Evolutionary conservation across 2,888 invertebrate genomes (phyloP), one percentile per base, ranked within the genome.

Genomic region (Lasioglossum pauxillum): DNA sequence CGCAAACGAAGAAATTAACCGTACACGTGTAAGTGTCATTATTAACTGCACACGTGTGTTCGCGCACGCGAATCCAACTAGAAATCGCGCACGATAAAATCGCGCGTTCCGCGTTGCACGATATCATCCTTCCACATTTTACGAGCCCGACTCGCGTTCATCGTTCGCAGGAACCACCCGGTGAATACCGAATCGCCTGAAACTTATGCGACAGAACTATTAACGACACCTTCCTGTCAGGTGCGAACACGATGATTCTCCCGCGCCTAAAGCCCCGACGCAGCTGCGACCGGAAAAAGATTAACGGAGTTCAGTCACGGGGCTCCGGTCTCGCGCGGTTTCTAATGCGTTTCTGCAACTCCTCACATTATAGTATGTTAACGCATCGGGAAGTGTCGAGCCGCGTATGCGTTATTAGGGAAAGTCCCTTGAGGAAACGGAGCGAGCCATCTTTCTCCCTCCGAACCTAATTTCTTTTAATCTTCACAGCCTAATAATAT

Each of bases 261-360:
- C n/a, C 60, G 57, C 60, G 53, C 10, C 53, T 46, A 83, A 23
- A 19, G 49, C 49, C 82, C 81, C 46, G 79, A 72, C 72, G 83
- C 81, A 84, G 90, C 64, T 79, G 31, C 38, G 67, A 80, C 90
- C 89, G 90, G 86, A 89, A 89, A 84, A 74, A 84, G 74, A 90
- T 90, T 88, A 82, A 87, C 82, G 64, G 77, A 88, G 87, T 90
- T 90, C 82, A 88, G 90, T 90, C 89, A 90, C 89, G 89, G 77
- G 80, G 57, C 44, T 71, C 38, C 78, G 71, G 31, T 80, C 53
- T 71, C 19, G 46, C 35, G 53, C 73, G 69, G 74, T 87, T 86
- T 86, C 82, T 78, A 88, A 83, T 74, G 69, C 81, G 44, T 27
- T 14, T 73, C 38, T 53, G 49, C 49, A 64, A n/a, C 64, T 78